Evolutionary conservation across 2,797 vertebrate genomes (phyloP), one percentile per base, ranked within the genome.

Genomic region (Melanotaenia trifasciata): DNA sequence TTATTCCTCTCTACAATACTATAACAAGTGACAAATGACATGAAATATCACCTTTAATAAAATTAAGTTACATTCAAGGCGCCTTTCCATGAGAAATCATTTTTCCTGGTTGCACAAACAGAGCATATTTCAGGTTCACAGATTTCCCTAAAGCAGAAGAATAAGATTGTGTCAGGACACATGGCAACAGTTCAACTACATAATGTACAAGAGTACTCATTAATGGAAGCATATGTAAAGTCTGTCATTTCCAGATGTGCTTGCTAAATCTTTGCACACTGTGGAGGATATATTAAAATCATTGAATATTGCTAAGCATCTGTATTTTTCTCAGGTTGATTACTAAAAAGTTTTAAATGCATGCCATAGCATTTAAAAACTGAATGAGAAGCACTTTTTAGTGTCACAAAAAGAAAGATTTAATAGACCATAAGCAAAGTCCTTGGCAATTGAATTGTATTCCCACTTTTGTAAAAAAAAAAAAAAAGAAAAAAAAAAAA

Each of bases 61-160:
- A 92, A 87, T 91, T 54, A 90, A 87, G 82, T 91, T 90, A 92
- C 92, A 92, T 92, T 91, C 90, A 89, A 73, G 83, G 82, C 87
- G 84, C 87, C 87, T 89, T 88, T 84, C 76, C 79, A 87, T 84
- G 73, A 90, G 76, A 89, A 87, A 84, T 79, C 51, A 67, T 58
- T 66, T 67, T 80, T 85, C 75, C 79, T 76, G 81, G 81, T 84
- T 84, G 80, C 85, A 90, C 85, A 88, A 89, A 90, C 78, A 85
- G 33, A 88, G 79, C 73, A 43, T 45, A 80, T 81, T 87, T 86
- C 72, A 84, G 84, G 77, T 80, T 85, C 47, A 87, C 51, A 3
- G 56, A 70, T 87, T 77, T 80, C 70, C 67, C 83, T 61, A 70
- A 80, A 82, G 74, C 26, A 67, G 56, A 81, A 54, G 74, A 81